Conservation (phyloP, 2,113 vertebrate genomes). For the Agapornis roseicollis region DNA sequence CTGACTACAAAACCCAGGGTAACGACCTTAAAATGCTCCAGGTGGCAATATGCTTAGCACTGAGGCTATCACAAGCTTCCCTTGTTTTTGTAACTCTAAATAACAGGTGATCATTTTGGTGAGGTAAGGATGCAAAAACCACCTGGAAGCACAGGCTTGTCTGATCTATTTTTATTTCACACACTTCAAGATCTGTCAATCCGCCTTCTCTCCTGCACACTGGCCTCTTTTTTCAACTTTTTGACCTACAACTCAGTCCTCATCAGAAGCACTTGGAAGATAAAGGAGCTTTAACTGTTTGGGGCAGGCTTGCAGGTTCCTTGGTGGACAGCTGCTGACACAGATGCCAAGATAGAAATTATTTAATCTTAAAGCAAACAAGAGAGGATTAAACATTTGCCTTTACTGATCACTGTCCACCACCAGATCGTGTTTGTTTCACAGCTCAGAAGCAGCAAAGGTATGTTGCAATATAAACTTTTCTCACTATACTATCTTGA, state of each 20-base stretch:
- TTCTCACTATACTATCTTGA: background rate
- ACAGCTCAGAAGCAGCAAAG: background rate
- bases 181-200: constrained; percentile 19
- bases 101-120: background rate
- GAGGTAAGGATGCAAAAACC: background rate
- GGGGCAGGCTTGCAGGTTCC: background rate
- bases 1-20: background rate
- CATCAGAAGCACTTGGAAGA: background rate
- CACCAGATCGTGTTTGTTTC: background rate
- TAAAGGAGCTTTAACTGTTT: background rate
- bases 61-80: background rate
- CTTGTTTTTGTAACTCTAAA: background rate
- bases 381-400: background rate
- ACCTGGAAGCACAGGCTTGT: background rate
- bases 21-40: background rate
- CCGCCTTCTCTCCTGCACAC: background rate
- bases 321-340: background rate
- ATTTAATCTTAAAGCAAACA: constrained; percentile 26
- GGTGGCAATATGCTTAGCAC: background rate
- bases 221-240: background rate
- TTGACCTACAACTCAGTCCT: background rate
- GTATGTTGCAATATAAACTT: background rate
- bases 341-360: background rate
- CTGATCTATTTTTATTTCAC: constrained; percentile 28
- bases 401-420: background rate